Conservation (phyloP, 53 echinoderm and acorn worm species). For the Patiria pectinifera region DNA sequence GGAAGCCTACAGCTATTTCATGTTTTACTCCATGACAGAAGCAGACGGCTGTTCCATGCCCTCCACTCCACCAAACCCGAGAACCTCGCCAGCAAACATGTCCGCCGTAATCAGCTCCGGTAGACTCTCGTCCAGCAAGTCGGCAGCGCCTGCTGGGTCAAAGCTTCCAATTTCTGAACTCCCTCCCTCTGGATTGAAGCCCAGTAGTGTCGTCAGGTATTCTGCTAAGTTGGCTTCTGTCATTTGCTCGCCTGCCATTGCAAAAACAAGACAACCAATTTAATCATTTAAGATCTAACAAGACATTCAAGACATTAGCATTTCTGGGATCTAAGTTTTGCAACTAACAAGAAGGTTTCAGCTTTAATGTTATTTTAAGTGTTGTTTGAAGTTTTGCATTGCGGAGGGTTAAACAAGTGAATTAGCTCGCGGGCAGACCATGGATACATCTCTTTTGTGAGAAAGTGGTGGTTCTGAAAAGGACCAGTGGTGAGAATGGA, state of each 20-base stretch:
- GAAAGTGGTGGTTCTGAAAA: too few relatives aligned
- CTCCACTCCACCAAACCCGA: slow-evolving; percentile 85
- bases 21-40: slow-evolving; percentile 41
- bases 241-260: slow-evolving; percentile 89
- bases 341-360: too few relatives aligned
- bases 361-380: too few relatives aligned
- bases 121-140: slow-evolving; percentile 86
- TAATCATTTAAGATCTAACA: background rate
- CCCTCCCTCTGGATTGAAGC: slow-evolving; percentile 96
- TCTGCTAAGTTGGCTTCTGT: slow-evolving; percentile 92
- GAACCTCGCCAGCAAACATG: slow-evolving; percentile 90
- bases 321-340: too few relatives aligned
- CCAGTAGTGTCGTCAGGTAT: slow-evolving; percentile 95
- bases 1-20: background rate
- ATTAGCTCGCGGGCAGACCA: too few relatives aligned
- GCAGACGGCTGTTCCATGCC: slow-evolving; percentile 42
- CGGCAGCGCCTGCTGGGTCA: slow-evolving; percentile 69
- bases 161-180: slow-evolving; percentile 96
- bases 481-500: too few relatives aligned
- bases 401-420: too few relatives aligned
- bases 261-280: background rate
- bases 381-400: too few relatives aligned
- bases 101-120: slow-evolving; percentile 92
- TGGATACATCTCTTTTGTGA: too few relatives aligned
- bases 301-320: background rate